phyloP scores from a whole-genome alignment of 2,113 vertebrate genomes.

The Oceanodroma tethys region DNA sequence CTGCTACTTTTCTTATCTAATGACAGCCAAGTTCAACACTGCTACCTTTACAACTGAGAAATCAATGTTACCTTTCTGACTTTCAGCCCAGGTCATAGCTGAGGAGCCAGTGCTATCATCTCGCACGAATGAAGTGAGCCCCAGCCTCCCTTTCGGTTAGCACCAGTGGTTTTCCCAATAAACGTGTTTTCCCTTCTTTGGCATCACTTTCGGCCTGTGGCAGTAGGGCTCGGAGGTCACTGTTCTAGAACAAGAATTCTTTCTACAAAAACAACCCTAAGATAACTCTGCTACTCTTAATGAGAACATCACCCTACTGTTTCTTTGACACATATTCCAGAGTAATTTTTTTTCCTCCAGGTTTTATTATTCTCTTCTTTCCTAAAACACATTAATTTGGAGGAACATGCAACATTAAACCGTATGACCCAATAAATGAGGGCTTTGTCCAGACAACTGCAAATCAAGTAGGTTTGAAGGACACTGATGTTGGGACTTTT shows the following conservation, averaged over 20 bases:
- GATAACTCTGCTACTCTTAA: not conserved
- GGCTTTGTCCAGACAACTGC: not conserved
- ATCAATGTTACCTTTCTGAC: not conserved
- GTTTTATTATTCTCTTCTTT: not conserved
- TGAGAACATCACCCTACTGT: not conserved
- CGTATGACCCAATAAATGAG: not conserved
- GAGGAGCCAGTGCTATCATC: not conserved
- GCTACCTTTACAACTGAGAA: not conserved
- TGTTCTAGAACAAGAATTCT: constrained; percentile 30
- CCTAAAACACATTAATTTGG: not conserved
- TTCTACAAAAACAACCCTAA: constrained; percentile 29
- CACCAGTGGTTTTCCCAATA: not conserved
- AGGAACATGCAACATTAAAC: not conserved
- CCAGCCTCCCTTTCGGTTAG: not conserved
- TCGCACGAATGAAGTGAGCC: not conserved
- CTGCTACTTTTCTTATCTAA: not conserved
- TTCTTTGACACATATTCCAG: constrained; percentile 2
- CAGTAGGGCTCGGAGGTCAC: not conserved
- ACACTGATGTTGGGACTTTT: not conserved
- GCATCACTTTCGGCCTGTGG: not conserved
- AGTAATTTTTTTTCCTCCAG: not conserved
- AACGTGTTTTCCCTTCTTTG: not conserved
- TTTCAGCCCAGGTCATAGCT: not conserved
- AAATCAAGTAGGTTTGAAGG: not conserved
- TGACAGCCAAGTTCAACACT: not conserved